Evolutionary conservation across 2,113 vertebrate species (phyloP), one percentile per base, ranked within the genome.

Genomic region (Corydoras sp.): DNA sequence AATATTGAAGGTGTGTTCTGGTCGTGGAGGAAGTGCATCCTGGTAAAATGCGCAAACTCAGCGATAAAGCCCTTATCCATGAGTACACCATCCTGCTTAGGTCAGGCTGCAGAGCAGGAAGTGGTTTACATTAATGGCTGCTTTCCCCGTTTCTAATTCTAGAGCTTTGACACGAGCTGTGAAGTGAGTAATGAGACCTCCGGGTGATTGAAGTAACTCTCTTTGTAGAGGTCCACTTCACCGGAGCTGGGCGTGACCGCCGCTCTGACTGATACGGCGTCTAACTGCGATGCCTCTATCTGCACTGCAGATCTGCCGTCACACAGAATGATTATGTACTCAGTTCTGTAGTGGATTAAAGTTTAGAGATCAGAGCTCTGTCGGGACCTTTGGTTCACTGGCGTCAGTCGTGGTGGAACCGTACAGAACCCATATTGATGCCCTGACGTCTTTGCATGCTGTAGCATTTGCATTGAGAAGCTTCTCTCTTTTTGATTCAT

Each of bases 91-190:
- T 49, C 9, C 24, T 65, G 64, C 68, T 69, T 58, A 64, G 61
- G 49, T 72, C 29, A 55, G 58, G 24, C 55, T 61, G 30, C 24
- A 11, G 65, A 62, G 29, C 24, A 72, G 68, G 68, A 71, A 65
- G 72, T 54, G 49, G 74, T 31, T 48, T 54, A 71, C 64, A 51
- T 58, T 60, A 65, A 71, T 72, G 65, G 59, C 50, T 29, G 59
- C 50, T 29, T 73, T 63, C 58, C 73, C 56, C 48, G 65, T 77
- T 66, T 72, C 72, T 76, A 43, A 58, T 73, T 69, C 63, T 49
- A 68, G 61, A 56, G 58, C 9, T 50, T 48, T 48, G 69, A 67
- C 58, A 62, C 54, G 58, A 18, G 63, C 65, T 54, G 63, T 54
- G 56, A 43, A 51, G 63, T 68, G 72, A 68, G 24, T 4, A 62